phyloP scores from a whole-genome alignment of 2,797 vertebrate genomes.

The Anomalospiza imberbis region DNA sequence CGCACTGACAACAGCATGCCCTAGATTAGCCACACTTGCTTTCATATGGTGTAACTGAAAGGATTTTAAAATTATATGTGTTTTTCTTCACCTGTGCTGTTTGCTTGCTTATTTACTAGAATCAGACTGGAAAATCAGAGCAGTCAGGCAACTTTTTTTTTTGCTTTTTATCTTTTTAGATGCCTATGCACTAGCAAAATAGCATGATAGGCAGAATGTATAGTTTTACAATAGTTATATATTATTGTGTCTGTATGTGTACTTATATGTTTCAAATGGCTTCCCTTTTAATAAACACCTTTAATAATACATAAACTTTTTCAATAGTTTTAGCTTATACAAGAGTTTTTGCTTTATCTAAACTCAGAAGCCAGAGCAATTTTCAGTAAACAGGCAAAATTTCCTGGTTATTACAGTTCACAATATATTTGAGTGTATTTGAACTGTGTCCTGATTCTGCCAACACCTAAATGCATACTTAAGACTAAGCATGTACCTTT shows the following conservation, averaged over 20 bases:
- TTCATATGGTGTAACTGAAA: background rate
- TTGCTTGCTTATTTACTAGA: background rate
- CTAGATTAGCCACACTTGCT: constrained; percentile 12
- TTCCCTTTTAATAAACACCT: background rate
- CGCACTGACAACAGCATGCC: background rate
- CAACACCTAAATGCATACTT: background rate
- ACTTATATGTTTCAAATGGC: background rate
- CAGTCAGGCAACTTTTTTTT: background rate
- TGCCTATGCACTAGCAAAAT: background rate
- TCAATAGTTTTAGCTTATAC: background rate
- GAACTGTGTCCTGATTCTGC: background rate
- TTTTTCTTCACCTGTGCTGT: background rate
- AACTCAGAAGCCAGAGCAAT: background rate
- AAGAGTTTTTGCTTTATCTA: background rate
- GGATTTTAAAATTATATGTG: background rate
- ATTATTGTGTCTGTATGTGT: background rate
- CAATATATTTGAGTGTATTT: background rate
- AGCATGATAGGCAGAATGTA: background rate
- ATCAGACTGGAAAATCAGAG: background rate
- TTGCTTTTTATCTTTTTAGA: background rate
- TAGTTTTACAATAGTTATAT: background rate
- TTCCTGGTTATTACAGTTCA: background rate
- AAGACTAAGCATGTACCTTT: background rate
- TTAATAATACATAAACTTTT: background rate
- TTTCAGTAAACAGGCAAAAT: background rate